Conservation (phyloP, 2,113 vertebrate species). For the Hippocampus comes region DNA sequence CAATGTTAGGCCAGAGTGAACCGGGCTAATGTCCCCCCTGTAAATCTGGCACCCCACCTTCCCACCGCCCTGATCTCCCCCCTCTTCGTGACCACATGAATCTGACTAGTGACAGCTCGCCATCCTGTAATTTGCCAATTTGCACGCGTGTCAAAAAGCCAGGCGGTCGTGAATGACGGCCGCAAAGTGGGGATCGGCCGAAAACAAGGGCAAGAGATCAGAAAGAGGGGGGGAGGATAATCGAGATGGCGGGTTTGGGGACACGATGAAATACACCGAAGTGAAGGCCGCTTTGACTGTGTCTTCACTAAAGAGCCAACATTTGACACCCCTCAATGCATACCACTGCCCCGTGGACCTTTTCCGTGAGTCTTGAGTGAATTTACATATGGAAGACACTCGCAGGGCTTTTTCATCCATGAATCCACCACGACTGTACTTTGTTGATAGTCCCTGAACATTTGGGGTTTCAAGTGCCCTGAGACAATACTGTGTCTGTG, state of each 20-base stretch:
- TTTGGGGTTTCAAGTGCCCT: too few species aligned
- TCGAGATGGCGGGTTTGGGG: conserved; percentile 55
- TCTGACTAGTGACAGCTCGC: conserved; percentile 62
- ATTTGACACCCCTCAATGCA: conserved; percentile 39
- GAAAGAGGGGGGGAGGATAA: conserved; percentile 52
- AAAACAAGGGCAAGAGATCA: conserved; percentile 60
- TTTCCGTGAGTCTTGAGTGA: conserved; percentile 14
- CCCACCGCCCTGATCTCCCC: conserved; percentile 56
- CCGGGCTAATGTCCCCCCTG: conserved; percentile 53
- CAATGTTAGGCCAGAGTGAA: conserved; percentile 65
- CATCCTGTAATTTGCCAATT: conserved; percentile 78
- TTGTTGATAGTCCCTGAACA: background rate
- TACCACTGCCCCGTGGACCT: conserved; percentile 27
- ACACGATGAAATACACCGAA: conserved; percentile 56
- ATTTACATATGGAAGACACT: background rate
- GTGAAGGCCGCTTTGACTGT: conserved; percentile 49
- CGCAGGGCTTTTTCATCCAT: background rate
- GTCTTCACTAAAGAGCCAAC: conserved; percentile 35
- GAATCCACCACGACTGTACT: conserved; percentile 12
- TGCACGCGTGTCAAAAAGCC: conserved; percentile 77
- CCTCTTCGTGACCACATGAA: conserved; percentile 71
- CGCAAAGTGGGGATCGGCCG: conserved; percentile 70
- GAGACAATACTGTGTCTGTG: too few species aligned
- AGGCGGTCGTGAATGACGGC: conserved; percentile 61
- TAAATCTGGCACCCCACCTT: conserved; percentile 12